These are phyloP conservation scores for Xiphias gladius DNA, from an alignment of 2,113 vertebrate genomes.

Conservation along the genomic window DNA sequence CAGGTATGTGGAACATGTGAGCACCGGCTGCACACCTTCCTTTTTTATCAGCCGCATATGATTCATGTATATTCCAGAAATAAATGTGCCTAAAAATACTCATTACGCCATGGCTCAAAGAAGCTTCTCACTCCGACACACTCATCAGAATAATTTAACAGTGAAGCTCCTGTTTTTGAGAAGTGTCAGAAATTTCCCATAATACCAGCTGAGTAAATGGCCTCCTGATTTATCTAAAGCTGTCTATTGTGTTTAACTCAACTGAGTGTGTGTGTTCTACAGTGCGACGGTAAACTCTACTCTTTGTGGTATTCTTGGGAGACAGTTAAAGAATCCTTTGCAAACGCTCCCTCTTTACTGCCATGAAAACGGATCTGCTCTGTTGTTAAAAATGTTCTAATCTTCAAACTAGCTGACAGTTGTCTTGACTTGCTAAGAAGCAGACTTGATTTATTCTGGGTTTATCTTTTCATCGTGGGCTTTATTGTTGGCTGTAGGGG, in stretches of 20 bases:
- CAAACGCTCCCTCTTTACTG: constrained; percentile 22
- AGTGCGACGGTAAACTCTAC: not conserved
- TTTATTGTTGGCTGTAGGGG: constrained; percentile 17
- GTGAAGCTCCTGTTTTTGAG: constrained; percentile 13
- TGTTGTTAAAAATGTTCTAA: constrained; percentile 35
- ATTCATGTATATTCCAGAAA: constrained; percentile 36
- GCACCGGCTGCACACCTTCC: not conserved
- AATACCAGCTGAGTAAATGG: constrained; percentile 17
- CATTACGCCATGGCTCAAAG: constrained; percentile 2
- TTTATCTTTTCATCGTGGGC: constrained; percentile 35
- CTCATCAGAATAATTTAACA: constrained; percentile 23
- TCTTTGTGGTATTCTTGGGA: constrained; percentile 39
- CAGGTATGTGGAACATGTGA: not conserved
- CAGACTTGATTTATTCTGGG: constrained; percentile 32
- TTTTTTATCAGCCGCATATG: constrained; percentile 26
- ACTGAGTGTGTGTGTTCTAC: constrained; percentile 12
- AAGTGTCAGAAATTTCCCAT: constrained; percentile 46
- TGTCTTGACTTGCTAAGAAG: constrained; percentile 38
- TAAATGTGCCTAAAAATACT: constrained; percentile 64
- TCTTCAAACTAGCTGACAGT: constrained; percentile 53
- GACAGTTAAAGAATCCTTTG: constrained; percentile 32
- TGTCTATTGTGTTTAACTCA: constrained; percentile 29
- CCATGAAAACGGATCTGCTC: constrained; percentile 18
- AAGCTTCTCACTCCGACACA: not conserved
- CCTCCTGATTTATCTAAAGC: constrained; percentile 30